phyloP scores from a whole-genome alignment of 1,140 invertebrate genomes.

The Cyclina sinensis region DNA sequence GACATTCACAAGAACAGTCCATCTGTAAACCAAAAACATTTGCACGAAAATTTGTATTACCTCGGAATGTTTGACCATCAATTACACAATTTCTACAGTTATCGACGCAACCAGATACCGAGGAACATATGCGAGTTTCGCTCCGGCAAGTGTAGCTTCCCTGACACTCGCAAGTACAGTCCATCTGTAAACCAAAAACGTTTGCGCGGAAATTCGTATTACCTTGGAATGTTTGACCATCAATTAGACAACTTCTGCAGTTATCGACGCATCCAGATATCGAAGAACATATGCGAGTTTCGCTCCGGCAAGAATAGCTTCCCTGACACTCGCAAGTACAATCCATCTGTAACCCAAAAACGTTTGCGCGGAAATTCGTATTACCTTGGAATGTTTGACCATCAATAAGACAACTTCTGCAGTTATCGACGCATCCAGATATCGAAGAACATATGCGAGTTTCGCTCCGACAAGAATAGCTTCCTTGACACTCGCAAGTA shows the following conservation, averaged over 20 bases:
- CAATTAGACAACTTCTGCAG: conserved; percentile 45
- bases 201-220: conserved; percentile 7
- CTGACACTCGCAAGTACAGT: conserved; percentile 18
- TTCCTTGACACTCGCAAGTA: conserved; percentile 50
- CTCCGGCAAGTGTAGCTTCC: conserved; percentile 15
- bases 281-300: conserved; percentile 19
- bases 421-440: conserved; percentile 35
- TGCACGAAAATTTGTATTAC: conserved; percentile 46
- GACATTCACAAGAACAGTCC: conserved; percentile 50
- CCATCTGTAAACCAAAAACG: conserved; percentile 1
- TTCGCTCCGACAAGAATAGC: conserved; percentile 26
- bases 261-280: conserved; percentile 23
- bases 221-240: conserved; percentile 6
- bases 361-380: conserved; percentile 1
- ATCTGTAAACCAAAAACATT: conserved; percentile 7
- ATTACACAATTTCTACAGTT: conserved; percentile 53
- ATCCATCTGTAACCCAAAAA: not conserved
- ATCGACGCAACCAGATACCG: conserved; percentile 18
- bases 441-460: conserved; percentile 6
- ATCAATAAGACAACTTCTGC: conserved; percentile 42
- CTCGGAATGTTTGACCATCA: conserved; percentile 12
- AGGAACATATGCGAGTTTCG: not conserved
- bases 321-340: conserved; percentile 46
- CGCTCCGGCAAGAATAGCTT: conserved; percentile 9
- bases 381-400: conserved; percentile 1